Evolutionary conservation across 2,888 invertebrate genomes (phyloP).

Genomic region (Archips crataeganus): DNA sequence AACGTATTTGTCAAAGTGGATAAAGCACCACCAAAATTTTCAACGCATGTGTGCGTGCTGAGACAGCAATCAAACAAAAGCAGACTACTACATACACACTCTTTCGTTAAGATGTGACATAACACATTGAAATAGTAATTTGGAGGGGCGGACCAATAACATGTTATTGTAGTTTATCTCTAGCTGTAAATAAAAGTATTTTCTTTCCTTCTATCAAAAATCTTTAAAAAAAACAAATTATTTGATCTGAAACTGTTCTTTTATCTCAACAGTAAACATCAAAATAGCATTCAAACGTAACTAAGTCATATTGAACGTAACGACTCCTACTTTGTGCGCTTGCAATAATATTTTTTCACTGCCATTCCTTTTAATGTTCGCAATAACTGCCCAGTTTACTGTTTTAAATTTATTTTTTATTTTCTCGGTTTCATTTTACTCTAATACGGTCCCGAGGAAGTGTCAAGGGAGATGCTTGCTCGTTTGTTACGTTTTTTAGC

Average conservation of each 20-base stretch:
- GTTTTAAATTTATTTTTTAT: conserved; percentile 40
- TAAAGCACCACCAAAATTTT: too few species aligned
- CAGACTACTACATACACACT: too few species aligned
- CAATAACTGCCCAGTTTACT: conserved; percentile 38
- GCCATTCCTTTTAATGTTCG: conserved; percentile 28
- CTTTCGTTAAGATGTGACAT: too few species aligned
- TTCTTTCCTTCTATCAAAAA: too few species aligned
- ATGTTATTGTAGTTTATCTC: too few species aligned
- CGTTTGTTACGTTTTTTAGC: conserved; percentile 31
- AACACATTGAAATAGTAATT: too few species aligned
- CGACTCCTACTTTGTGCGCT: conserved; percentile 19
- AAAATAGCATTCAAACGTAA: not conserved
- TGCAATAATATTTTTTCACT: conserved; percentile 28
- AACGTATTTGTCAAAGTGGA: too few species aligned
- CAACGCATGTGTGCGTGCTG: too few species aligned
- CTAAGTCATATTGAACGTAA: not conserved
- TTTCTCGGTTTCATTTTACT: conserved; percentile 33
- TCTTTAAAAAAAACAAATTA: not conserved
- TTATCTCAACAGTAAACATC: not conserved
- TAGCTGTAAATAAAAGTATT: not conserved
- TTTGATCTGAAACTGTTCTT: not conserved
- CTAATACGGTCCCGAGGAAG: conserved; percentile 32
- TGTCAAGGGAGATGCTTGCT: conserved; percentile 36
- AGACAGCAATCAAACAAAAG: too few species aligned
- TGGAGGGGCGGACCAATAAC: too few species aligned